These are phyloP conservation scores for Aphis craccivora DNA, from an alignment of 1,140 invertebrate genomes.

Conservation along the genomic window DNA sequence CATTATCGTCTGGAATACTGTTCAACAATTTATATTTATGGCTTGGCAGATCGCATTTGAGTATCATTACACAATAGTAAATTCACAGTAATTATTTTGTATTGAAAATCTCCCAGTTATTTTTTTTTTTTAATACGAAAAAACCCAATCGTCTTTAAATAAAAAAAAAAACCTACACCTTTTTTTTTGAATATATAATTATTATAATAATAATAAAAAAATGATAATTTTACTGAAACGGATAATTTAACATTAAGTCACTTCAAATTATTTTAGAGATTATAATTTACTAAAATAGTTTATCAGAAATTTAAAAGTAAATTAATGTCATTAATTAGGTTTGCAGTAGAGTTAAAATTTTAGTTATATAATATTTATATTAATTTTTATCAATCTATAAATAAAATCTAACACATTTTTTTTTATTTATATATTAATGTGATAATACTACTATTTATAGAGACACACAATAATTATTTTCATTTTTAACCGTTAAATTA, in stretches of 20 bases:
- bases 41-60: not conserved
- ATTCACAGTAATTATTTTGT: not conserved
- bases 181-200: not conserved
- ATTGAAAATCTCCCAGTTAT: not conserved
- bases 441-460: not conserved
- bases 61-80: not conserved
- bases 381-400: not conserved
- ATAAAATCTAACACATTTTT: not conserved
- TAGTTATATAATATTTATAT: not conserved
- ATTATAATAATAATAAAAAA: not conserved
- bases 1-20: not conserved
- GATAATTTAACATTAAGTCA: not conserved
- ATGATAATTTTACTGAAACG: not conserved
- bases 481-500: not conserved
- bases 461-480: not conserved
- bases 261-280: not conserved
- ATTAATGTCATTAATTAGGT: not conserved
- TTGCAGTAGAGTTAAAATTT: not conserved
- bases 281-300: conserved; percentile 25
- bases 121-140: not conserved
- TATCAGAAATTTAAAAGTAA: not conserved
- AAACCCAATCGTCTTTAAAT: not conserved
- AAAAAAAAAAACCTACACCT: not conserved
- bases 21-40: conserved; percentile 28
- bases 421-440: not conserved